Evolutionary conservation across 2,797 vertebrate species (phyloP).

Genomic region (Pterois miles): DNA sequence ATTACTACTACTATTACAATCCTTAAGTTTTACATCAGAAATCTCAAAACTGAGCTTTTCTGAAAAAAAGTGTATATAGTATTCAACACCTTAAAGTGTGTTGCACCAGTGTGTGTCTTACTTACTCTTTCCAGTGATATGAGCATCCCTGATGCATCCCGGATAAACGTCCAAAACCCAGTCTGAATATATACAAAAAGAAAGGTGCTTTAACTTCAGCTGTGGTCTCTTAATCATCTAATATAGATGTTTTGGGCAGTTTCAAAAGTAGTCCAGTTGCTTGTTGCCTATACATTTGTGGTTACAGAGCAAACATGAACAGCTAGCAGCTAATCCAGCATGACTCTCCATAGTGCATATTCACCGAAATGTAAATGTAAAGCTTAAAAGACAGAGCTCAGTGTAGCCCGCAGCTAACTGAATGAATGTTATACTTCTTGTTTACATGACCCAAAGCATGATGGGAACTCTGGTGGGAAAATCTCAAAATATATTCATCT

Average conservation of each 20-base stretch:
- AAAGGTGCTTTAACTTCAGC: background rate
- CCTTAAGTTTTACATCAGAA: background rate
- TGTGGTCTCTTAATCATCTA: background rate
- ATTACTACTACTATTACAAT: no score
- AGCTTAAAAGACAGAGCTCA: background rate
- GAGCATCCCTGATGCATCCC: background rate
- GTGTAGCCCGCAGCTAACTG: background rate
- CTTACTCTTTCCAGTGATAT: background rate
- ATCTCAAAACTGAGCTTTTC: background rate
- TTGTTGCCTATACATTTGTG: background rate
- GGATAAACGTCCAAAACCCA: background rate
- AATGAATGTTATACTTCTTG: background rate
- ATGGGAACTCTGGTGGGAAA: constrained; percentile 1
- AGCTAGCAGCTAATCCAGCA: background rate
- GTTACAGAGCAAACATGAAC: constrained; percentile 2
- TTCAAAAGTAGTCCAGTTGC: background rate
- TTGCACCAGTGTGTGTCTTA: background rate
- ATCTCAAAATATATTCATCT: constrained; percentile 4
- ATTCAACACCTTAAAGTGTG: background rate
- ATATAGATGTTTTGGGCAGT: background rate
- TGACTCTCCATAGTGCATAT: background rate
- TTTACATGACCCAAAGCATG: constrained; percentile 7
- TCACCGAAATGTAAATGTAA: background rate
- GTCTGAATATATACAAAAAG: background rate
- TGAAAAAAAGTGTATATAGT: no score